Evolutionary conservation across 1,140 invertebrate species (phyloP).

Genomic region (Drosophila bifasciata): DNA sequence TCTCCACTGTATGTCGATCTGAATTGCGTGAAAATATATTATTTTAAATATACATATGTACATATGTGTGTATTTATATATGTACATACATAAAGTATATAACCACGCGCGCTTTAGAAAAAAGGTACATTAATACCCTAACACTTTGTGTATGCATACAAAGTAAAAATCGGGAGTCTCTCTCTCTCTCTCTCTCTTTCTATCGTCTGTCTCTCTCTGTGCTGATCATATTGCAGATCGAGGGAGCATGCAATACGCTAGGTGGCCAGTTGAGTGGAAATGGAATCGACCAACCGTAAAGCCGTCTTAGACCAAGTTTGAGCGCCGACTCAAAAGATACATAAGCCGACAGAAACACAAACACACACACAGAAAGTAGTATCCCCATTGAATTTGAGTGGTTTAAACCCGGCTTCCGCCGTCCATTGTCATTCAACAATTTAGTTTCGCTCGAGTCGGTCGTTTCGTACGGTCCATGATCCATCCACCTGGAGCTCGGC

Average conservation of each 20-base stretch:
- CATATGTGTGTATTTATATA: constrained; percentile 17
- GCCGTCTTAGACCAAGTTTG: constrained; percentile 54
- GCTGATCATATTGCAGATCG: constrained; percentile 22
- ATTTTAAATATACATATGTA: not conserved
- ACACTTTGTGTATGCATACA: constrained; percentile 3
- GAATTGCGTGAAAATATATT: too few species aligned
- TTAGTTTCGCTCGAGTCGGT: constrained; percentile 77
- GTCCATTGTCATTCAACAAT: constrained; percentile 58
- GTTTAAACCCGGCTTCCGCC: constrained; percentile 54
- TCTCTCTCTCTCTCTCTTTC: constrained; percentile 18
- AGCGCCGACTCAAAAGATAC: constrained; percentile 51
- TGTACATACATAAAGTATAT: not conserved
- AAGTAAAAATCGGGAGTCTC: constrained; percentile 2
- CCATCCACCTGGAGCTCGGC: constrained; percentile 52
- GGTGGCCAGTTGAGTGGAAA: constrained; percentile 60
- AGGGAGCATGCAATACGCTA: constrained; percentile 23
- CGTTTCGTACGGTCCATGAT: constrained; percentile 70
- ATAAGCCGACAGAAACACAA: constrained; percentile 16
- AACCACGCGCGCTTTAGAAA: too few species aligned
- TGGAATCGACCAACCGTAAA: constrained; percentile 73
- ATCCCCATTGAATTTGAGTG: constrained; percentile 34
- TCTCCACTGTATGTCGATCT: constrained; percentile 1
- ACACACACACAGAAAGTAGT: constrained; percentile 19
- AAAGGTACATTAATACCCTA: too few species aligned
- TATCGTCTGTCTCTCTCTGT: constrained; percentile 1